phyloP scores from a whole-genome alignment of 2,113 vertebrate species.

The Anser brachyrhynchus region DNA sequence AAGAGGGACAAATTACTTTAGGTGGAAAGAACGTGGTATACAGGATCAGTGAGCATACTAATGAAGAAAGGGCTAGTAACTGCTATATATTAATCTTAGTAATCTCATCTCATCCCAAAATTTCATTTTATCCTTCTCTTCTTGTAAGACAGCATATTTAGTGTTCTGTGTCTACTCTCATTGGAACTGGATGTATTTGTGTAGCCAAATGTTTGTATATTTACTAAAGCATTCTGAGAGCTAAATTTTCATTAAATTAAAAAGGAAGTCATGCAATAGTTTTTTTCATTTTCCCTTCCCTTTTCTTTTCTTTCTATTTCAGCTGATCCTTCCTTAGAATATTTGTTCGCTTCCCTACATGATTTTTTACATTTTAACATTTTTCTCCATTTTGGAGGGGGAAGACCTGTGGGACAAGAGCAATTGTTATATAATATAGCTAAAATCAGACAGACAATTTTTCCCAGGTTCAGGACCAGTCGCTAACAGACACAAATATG shows the following conservation, averaged over 20 bases:
- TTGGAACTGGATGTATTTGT: background rate
- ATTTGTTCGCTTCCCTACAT: background rate
- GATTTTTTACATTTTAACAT: background rate
- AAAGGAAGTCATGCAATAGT: background rate
- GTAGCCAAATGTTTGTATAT: background rate
- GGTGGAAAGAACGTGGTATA: rapidly evolving
- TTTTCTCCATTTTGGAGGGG: background rate
- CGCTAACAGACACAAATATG: rapidly evolving
- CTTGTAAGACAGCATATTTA: background rate
- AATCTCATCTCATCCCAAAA: background rate
- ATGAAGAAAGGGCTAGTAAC: background rate
- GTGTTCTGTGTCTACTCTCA: background rate
- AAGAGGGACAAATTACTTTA: background rate
- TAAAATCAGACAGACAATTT: background rate
- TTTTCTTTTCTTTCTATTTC: background rate
- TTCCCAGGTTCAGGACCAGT: background rate
- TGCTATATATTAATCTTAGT: background rate
- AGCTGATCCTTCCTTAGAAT: background rate
- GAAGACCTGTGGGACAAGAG: background rate
- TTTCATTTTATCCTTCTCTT: background rate
- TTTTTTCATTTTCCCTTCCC: background rate
- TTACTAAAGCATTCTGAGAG: background rate
- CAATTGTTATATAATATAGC: background rate
- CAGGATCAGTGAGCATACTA: background rate
- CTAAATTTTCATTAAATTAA: background rate